phyloP scores from a whole-genome alignment of 2,113 vertebrate genomes.

The Pterophyllum scalare region DNA sequence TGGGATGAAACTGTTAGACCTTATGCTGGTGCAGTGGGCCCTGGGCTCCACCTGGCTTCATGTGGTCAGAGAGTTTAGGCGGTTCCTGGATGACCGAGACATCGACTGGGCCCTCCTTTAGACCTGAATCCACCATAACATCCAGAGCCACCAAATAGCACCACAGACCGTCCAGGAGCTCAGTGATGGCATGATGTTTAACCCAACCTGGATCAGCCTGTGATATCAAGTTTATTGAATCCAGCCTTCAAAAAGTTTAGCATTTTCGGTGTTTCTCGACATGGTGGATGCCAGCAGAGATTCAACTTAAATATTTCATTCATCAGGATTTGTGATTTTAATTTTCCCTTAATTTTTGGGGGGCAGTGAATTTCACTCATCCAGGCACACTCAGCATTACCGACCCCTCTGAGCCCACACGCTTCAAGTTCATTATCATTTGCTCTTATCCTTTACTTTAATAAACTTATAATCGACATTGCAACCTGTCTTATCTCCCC shows the following conservation, averaged over 20 bases:
- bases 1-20: no score
- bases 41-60: no score
- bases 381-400: background rate
- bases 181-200: background rate
- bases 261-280: background rate
- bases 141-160: no score
- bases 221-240: background rate
- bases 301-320: background rate
- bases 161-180: no score
- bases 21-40: no score
- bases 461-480: no score
- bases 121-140: no score
- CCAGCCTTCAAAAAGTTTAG: background rate
- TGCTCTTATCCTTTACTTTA: background rate
- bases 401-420: background rate
- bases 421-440: background rate
- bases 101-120: no score
- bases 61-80: no score
- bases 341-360: background rate
- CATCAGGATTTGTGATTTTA: background rate
- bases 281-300: background rate
- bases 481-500: no score
- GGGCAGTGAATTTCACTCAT: background rate
- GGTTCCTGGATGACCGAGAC: no score
- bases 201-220: background rate